Percentiles rank a stretch among this genome's conserved stretches.
phyloP scores from a whole-genome alignment of 2,888 invertebrate species.

The Lymantria monacha region DNA sequence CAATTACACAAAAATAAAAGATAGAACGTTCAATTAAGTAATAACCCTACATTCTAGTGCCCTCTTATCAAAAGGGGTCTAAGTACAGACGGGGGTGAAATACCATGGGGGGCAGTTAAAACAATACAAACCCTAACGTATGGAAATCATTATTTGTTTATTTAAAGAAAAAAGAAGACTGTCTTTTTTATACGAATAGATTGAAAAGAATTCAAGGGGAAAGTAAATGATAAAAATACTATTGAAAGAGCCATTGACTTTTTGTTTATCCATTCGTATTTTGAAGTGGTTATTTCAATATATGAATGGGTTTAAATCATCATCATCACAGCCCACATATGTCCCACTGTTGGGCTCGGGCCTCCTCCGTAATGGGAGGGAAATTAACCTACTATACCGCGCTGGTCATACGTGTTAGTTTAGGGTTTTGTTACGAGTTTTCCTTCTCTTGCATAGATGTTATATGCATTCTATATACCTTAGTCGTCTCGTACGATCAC shows the following conservation, averaged over 20 bases:
- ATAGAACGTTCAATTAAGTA: conserved; percentile 56
- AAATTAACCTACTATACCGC: too few relatives aligned
- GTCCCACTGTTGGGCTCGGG: too few relatives aligned
- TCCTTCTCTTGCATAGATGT: too few relatives aligned
- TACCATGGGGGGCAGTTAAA: conserved; percentile 54
- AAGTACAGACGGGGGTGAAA: conserved; percentile 48
- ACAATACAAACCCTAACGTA: conserved; percentile 59
- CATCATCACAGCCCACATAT: too few relatives aligned
- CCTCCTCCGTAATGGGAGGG: too few relatives aligned
- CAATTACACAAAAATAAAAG: conserved; percentile 40
- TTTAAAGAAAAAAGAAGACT: conserved; percentile 54
- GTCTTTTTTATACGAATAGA: conserved; percentile 52
- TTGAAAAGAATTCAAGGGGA: conserved; percentile 2
- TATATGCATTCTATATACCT: too few relatives aligned
- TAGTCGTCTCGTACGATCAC: too few relatives aligned
- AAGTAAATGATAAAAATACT: conserved; percentile 2
- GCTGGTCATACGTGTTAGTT: too few relatives aligned
- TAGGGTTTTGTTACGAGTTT: too few relatives aligned
- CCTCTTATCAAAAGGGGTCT: conserved; percentile 59
- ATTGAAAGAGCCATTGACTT: neutral
- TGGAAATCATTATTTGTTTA: conserved; percentile 68
- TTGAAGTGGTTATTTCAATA: neutral
- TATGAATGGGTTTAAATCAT: too few relatives aligned
- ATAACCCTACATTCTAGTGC: conserved; percentile 66
- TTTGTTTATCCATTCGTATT: neutral